Evolutionary conservation across 2,113 vertebrate genomes (phyloP), one percentile per base, ranked within the genome.

Genomic region (Falco punctatus): DNA sequence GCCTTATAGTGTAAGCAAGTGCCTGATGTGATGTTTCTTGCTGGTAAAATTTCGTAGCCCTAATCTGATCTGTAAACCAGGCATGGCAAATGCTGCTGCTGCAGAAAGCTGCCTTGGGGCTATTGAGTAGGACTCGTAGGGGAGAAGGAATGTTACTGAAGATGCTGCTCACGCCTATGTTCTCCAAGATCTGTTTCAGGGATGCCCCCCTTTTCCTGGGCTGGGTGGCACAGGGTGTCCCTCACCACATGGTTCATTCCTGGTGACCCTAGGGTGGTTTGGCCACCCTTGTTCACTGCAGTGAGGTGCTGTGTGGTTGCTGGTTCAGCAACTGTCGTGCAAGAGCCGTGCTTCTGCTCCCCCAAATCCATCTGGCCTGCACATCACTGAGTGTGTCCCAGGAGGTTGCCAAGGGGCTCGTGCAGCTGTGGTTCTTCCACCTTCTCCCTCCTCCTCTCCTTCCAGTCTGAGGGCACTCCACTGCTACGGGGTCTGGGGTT

Each of bases 321-420:
- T 51, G 38, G 12, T 19, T 52, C 38, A 33, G 28, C 21, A 5
- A 3, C 52, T 59, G 61, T 44, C 61, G 26, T 11, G 14, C 35
- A 38, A 62, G 52, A 52, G 35, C 52, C 1, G 4, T 42, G 24
- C 54, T 46, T 54, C 71, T 70, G 30, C 72, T 71, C 16, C 22
- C 24, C 42, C 30, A 70, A 15, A 22, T 18, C 42, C 11, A 17
- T 70, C 48, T 70, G 14, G 19, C 38, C 33, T 33, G 26, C 15
- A 19, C 49, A 8, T 80, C 15, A 2, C 4, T 27, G 38, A 44
- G 78, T 1, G 0, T 66, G 24, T 28, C 27, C 27, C 22, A 20
- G 46, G 87, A 75, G 35, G 35, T 2, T 74, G 61, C 27, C 52
- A 66, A 32, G 66, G 38, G 38, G 15, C 46, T 75, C 1, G 3